phyloP scores from a whole-genome alignment of 2,797 vertebrate species.

The Mus spretus region DNA sequence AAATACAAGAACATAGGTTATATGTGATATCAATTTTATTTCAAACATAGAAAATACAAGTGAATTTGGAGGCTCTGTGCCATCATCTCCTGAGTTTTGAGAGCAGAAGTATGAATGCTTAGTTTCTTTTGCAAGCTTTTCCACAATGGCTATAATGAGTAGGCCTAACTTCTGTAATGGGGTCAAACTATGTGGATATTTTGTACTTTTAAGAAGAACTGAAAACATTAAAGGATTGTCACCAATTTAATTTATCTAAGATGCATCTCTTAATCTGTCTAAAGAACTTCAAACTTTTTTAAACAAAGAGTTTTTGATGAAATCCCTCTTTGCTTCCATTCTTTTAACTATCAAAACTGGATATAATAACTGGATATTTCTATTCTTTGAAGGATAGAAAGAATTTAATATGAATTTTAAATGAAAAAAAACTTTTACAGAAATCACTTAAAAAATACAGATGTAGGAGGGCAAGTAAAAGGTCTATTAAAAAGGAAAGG shows the following conservation, averaged over 20 bases:
- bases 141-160: slow-evolving; percentile 29
- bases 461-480: not conserved
- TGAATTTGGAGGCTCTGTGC: slow-evolving; percentile 30
- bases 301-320: slow-evolving; percentile 49
- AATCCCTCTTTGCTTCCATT: slow-evolving; percentile 47
- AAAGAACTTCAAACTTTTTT: slow-evolving; percentile 19
- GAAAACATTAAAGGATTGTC: slow-evolving; percentile 55
- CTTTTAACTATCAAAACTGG: slow-evolving; percentile 55
- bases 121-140: slow-evolving; percentile 70
- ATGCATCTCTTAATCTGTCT: slow-evolving; percentile 38
- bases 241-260: slow-evolving; percentile 60
- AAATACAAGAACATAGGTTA: slow-evolving; percentile 56
- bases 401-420: slow-evolving; percentile 52
- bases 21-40: slow-evolving; percentile 54
- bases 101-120: slow-evolving; percentile 15
- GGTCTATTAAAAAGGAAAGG: slow-evolving; percentile 38
- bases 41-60: slow-evolving; percentile 36
- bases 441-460: slow-evolving; percentile 29
- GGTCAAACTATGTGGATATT: slow-evolving; percentile 1
- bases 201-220: slow-evolving; percentile 59
- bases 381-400: slow-evolving; percentile 31
- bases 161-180: slow-evolving; percentile 34
- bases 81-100: slow-evolving; percentile 38
- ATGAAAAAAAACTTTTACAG: slow-evolving; percentile 42
- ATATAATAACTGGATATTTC: slow-evolving; percentile 7